Percentiles rank a stretch among this genome's conserved stretches.
Evolutionary conservation across 2,888 invertebrate genomes (phyloP).

Genomic region (Molanna angustata): DNA sequence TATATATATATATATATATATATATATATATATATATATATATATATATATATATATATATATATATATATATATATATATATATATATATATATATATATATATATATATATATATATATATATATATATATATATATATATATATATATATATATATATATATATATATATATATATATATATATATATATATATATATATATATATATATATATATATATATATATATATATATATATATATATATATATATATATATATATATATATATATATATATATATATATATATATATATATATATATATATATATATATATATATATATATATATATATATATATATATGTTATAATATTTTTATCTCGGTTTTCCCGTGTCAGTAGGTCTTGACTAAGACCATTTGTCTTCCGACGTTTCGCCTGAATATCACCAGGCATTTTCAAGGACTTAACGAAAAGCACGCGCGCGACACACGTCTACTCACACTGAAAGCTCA

Average conservation of each 20-base stretch:
- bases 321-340: too few species aligned
- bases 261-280: background rate
- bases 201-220: background rate
- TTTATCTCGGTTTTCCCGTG: too few species aligned
- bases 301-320: background rate
- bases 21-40: background rate
- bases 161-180: background rate
- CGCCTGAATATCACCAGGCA: too few species aligned
- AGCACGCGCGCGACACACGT: too few species aligned
- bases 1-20: background rate
- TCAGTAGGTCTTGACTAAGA: too few species aligned
- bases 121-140: background rate
- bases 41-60: background rate
- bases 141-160: background rate
- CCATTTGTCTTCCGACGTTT: too few species aligned
- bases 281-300: background rate
- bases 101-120: background rate
- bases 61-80: background rate
- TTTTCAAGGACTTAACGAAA: too few species aligned
- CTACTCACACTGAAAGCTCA: too few species aligned
- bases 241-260: background rate
- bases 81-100: background rate
- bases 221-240: background rate
- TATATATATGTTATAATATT: too few species aligned
- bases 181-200: background rate